Conservation (phyloP, 2,797 vertebrate species). For the Muscicapa striata region DNA sequence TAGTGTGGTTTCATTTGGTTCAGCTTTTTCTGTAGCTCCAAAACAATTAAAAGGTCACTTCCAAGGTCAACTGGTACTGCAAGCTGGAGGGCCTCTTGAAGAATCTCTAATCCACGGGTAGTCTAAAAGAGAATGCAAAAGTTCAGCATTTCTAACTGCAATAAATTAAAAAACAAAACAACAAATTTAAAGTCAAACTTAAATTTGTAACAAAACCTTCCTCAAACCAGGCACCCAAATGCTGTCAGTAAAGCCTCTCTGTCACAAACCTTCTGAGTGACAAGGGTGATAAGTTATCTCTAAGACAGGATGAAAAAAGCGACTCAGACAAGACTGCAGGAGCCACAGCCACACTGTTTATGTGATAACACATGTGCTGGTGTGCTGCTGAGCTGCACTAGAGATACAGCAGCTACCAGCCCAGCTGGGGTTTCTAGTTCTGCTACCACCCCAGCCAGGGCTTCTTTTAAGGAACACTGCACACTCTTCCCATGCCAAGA, state of each 20-base stretch:
- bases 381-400: not conserved
- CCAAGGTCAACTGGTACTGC: constrained; percentile 84
- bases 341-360: not conserved
- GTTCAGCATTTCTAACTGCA: not conserved
- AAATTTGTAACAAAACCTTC: not conserved
- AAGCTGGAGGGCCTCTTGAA: constrained; percentile 83
- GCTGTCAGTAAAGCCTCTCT: not conserved
- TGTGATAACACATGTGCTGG: not conserved
- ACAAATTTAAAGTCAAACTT: not conserved
- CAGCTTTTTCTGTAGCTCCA: constrained; percentile 80
- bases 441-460: not conserved
- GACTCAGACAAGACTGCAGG: not conserved
- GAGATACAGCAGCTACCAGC: not conserved
- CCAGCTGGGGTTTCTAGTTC: not conserved
- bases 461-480: not conserved
- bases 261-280: not conserved
- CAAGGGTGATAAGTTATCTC: not conserved
- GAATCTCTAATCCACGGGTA: constrained; percentile 75
- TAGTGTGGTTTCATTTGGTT: constrained; percentile 82
- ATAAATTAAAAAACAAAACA: not conserved
- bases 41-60: constrained; percentile 76
- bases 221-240: not conserved
- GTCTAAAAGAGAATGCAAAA: constrained; percentile 76
- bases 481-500: not conserved
- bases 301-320: not conserved